These are phyloP conservation scores for Tetramorium simillimum DNA, from an alignment of 1,140 invertebrate species.

Conservation along the genomic window DNA sequence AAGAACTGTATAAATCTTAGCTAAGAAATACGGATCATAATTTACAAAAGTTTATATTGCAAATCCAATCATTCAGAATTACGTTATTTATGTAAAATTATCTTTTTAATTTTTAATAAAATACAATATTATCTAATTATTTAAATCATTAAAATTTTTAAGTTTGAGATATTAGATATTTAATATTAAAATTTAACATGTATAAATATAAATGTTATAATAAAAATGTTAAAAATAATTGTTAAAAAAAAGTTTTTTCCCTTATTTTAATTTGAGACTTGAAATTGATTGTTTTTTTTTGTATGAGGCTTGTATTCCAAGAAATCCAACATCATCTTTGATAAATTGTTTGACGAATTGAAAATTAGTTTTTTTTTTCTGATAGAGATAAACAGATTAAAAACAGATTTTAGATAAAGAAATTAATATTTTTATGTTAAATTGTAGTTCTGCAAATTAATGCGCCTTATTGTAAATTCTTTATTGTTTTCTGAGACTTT, in stretches of 20 bases:
- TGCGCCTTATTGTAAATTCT: not conserved
- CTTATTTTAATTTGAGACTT: not conserved
- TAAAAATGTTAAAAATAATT: not conserved
- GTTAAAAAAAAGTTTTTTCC: not conserved
- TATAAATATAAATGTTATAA: not conserved
- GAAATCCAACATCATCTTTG: not conserved
- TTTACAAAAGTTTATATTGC: slow-evolving; percentile 29
- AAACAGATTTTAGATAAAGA: not conserved
- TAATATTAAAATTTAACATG: not conserved
- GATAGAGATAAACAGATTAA: not conserved
- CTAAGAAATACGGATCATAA: slow-evolving; percentile 5
- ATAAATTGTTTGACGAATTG: not conserved
- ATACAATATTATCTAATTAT: not conserved
- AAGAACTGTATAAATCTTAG: not conserved
- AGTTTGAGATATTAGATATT: not conserved
- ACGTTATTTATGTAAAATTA: not conserved
- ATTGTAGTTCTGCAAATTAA: not conserved
- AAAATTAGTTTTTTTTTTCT: not conserved
- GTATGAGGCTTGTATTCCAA: not conserved
- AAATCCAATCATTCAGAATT: not conserved
- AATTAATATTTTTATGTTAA: not conserved
- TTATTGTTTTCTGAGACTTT: not conserved
- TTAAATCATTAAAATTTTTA: slow-evolving; percentile 4
- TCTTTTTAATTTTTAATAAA: not conserved
- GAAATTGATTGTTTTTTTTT: not conserved